Evolutionary conservation across 2,888 invertebrate species (phyloP).

Genomic region (Sphaeridia pumilis): DNA sequence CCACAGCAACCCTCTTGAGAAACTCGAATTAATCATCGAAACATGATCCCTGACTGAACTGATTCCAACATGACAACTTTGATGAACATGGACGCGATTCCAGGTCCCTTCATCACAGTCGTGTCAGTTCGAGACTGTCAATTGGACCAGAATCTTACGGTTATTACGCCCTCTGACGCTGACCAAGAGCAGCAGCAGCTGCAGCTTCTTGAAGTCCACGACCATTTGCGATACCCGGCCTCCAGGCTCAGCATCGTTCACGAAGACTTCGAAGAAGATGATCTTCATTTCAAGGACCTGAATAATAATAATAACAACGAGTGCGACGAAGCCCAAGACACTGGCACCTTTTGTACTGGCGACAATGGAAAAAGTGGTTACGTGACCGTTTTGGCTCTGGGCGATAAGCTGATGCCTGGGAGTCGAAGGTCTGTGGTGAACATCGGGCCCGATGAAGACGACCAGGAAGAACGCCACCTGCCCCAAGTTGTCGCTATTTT

Average conservation of each 20-base stretch:
- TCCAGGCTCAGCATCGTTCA: slow-evolving; percentile 10
- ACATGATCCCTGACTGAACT: too few species aligned
- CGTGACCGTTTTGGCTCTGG: slow-evolving; percentile 32
- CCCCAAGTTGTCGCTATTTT: slow-evolving; percentile 15
- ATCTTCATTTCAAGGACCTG: background rate
- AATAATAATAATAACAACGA: too few species aligned
- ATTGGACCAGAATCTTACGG: slow-evolving; percentile 34
- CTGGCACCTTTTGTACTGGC: slow-evolving; percentile 6
- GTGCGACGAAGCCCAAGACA: background rate
- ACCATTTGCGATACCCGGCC: slow-evolving; percentile 3
- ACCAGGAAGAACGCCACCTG: too few species aligned
- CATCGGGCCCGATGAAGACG: slow-evolving; percentile 17
- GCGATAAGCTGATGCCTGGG: slow-evolving; percentile 22
- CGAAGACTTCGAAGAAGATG: slow-evolving; percentile 1
- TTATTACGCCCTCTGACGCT: slow-evolving; percentile 32
- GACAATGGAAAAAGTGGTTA: slow-evolving; percentile 23
- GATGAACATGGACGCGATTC: background rate
- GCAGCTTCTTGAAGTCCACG: background rate
- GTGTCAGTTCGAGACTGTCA: slow-evolving; percentile 33
- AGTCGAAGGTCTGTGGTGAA: slow-evolving; percentile 32
- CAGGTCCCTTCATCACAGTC: slow-evolving; percentile 35
- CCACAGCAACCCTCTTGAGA: background rate
- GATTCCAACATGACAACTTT: too few species aligned
- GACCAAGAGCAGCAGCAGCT: background rate
- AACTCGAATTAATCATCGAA: too few species aligned